phyloP scores from a whole-genome alignment of 2,113 vertebrate genomes.

The Epinephelus moara region DNA sequence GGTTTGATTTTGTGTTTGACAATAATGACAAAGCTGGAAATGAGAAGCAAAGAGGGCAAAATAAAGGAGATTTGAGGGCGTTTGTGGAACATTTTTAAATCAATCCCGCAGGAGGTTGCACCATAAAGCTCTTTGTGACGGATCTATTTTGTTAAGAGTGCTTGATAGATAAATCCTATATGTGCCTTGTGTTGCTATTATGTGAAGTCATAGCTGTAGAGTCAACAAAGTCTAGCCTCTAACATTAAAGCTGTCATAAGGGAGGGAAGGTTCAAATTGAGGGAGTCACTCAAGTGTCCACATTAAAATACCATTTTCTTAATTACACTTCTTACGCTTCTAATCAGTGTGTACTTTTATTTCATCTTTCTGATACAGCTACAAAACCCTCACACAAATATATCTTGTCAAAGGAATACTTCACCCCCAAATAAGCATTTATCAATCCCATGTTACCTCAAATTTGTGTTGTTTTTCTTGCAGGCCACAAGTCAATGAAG shows the following conservation, averaged over 20 bases:
- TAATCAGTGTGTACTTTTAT: background rate
- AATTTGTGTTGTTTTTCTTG: no score
- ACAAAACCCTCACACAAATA: no score
- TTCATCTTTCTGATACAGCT: no score
- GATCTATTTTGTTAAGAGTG: background rate
- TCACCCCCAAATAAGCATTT: no score
- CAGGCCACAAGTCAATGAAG: no score
- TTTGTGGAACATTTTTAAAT: slow-evolving; percentile 2
- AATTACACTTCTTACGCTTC: no score
- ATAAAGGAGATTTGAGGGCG: background rate
- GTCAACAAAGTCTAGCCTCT: background rate
- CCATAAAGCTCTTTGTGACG: background rate
- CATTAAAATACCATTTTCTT: background rate
- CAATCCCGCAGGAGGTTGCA: background rate
- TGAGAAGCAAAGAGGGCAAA: background rate
- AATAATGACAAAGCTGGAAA: background rate
- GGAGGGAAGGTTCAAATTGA: background rate
- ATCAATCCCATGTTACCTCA: no score
- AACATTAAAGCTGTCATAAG: no score
- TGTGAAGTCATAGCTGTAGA: background rate
- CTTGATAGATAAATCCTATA: background rate
- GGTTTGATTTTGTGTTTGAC: slow-evolving; percentile 18
- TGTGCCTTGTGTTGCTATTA: background rate
- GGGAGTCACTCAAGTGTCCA: background rate
- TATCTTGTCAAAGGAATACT: no score